Evolutionary conservation across 2,888 invertebrate species (phyloP), one percentile per base, ranked within the genome.

Genomic region (Tenthredo scrophulariae): DNA sequence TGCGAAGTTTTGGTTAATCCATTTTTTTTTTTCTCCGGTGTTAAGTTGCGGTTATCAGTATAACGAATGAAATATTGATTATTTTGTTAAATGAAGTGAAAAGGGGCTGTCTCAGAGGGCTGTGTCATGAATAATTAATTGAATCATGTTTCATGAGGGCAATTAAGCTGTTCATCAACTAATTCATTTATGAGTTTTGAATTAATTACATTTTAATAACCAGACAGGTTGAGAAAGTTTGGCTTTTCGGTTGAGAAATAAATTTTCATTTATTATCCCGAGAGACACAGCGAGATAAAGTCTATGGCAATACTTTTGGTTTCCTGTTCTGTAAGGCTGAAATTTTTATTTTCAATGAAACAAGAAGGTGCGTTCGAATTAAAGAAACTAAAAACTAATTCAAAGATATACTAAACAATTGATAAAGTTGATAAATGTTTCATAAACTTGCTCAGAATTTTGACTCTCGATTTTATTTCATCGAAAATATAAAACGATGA

Each of bases 191-290:
- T 50, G 67, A 70, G 83, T 83, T 83, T 46, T 10, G 83, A 83
- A 83, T 83, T 83, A 83, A 83, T 83, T 83, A 83, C 65, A 83
- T 83, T 83, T 83, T 83, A 65, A 83, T 83, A 83, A 83, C 83
- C 67, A 80, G 62, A 58, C 58, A 80, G 80, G 37, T 80, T 62
- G 62, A 80, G 62, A 80, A 80, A 80, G 58, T 80, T 80, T 62
- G n/a, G 7, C 40, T 80, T 62, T 62, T 62, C 7, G 80, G 80
- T 40, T 10, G 80, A 26, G 37, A 62, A 80, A 80, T 80, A 80
- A 80, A 80, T 80, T 80, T 80, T 80, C 80, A 58, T 62, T 80
- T 62, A 62, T 80, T 72, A 72, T 22, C 72, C 43, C 40, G 13
- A 43, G 43, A 74, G 26, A 74, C 37, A 15, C 10, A 22, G 7